A percentile compares a stretch with the other conserved stretches of the same genome.
phyloP scores from a whole-genome alignment of 1,140 invertebrate species.

The Phthorimaea operculella region DNA sequence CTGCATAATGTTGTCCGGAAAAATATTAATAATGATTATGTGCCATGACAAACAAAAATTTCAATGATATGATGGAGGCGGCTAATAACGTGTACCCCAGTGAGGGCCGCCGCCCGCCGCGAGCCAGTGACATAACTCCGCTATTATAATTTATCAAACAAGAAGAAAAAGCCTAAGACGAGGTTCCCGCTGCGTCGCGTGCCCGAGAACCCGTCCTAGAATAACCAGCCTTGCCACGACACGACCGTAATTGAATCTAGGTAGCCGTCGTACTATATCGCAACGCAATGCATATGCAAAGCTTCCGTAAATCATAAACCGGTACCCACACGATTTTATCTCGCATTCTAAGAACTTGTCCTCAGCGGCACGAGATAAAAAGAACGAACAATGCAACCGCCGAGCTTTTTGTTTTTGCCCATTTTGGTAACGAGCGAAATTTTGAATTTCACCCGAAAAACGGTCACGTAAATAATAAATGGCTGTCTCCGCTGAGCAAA shows the following conservation, averaged over 20 bases:
- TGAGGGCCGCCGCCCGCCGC: constrained; percentile 25
- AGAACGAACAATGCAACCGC: constrained; percentile 9
- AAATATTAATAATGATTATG: constrained; percentile 47
- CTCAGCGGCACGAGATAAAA: constrained; percentile 24
- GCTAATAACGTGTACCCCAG: constrained; percentile 33
- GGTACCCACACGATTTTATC: constrained; percentile 28
- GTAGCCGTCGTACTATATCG: constrained; percentile 14
- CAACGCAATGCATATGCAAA: constrained; percentile 36
- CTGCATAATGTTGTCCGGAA: constrained; percentile 10
- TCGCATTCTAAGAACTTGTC: constrained; percentile 28
- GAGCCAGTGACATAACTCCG: constrained; percentile 46
- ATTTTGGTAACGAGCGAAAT: constrained; percentile 10
- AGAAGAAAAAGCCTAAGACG: constrained; percentile 37
- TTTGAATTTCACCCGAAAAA: constrained; percentile 6
- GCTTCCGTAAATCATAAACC: constrained; percentile 41
- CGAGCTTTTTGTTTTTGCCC: constrained; percentile 15
- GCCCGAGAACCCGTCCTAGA: constrained; percentile 34
- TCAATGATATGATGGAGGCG: constrained; percentile 36
- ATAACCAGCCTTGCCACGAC: constrained; percentile 35
- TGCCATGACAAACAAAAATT: constrained; percentile 55
- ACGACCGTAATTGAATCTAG: constrained; percentile 48
- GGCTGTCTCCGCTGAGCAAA: constrained; percentile 13
- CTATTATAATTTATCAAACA: constrained; percentile 58
- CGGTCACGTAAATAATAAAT: not conserved
- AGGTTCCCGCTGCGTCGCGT: constrained; percentile 51